Evolutionary conservation across 2,888 invertebrate species (phyloP), one percentile per base, ranked within the genome.

Genomic region (Drosophila stalkeri): DNA sequence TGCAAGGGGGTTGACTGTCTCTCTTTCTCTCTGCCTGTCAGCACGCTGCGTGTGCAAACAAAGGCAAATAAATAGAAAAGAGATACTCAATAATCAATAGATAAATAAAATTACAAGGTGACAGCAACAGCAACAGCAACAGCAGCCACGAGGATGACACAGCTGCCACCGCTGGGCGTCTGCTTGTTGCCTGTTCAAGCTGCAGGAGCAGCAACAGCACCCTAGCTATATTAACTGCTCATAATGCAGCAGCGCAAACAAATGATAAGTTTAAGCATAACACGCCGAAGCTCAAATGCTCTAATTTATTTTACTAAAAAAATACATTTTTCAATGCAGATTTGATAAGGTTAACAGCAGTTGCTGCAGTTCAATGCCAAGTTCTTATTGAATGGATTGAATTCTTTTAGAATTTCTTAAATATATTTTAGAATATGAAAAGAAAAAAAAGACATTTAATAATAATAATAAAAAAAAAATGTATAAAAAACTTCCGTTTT

Each of bases 41-140:
- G 66, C 68, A 62, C 71, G 81, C 88, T 78, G 89, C 89, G 90
- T 90, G 90, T 76, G 80, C 75, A 82, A 86, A 89, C 91, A 86
- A 87, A 87, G 83, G 79, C 77, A 82, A 79, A 77, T 81, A 87
- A 82, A 81, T 79, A 86, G 80, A 85, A 86, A 82, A 82, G 82
- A 85, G 86, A 89, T 89, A 90, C 89, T 90, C 90, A 91, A 90
- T 90, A 92, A 92, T 91, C 91, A 91, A 92, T 91, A 92, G 86
- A 89, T 89, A 90, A 91, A 91, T 86, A 91, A 85, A 85, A 85
- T 82, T 83, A 90, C 81, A 91, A 89, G 78, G 90, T 89, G 84
- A 87, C 86, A 90, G 85, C 54, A 65, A 33, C 70, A 66, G 49
- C 67, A 67, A 87, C 86, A 90, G 84, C 54, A 67, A 18, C 70